These are phyloP conservation scores for Perithous albicinctus DNA, from an alignment of 2,888 invertebrate species.

Conservation along the genomic window DNA sequence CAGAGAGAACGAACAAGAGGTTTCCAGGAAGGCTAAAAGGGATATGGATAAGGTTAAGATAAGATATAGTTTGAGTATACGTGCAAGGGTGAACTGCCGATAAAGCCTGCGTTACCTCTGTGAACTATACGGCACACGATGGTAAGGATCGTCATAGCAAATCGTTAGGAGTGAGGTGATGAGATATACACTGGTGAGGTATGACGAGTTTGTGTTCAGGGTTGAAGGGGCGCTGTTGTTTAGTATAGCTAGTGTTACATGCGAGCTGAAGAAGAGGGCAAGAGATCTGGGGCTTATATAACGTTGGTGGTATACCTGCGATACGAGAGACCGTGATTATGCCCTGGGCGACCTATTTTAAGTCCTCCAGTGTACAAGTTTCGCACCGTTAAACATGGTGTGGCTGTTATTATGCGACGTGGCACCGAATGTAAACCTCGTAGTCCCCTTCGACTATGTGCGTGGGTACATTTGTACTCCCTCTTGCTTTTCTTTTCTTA, in stretches of 20 bases:
- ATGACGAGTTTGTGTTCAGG: slow-evolving; percentile 16
- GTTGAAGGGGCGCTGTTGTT: not conserved
- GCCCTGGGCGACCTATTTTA: slow-evolving; percentile 58
- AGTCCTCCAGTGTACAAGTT: slow-evolving; percentile 36
- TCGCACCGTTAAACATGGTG: not conserved
- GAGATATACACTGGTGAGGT: slow-evolving; percentile 12
- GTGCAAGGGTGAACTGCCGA: slow-evolving; percentile 44
- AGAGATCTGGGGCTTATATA: not conserved
- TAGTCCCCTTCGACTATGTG: not conserved
- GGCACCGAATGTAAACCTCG: not conserved
- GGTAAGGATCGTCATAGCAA: slow-evolving; percentile 30
- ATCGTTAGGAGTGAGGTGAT: slow-evolving; percentile 43
- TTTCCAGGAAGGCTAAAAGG: not conserved
- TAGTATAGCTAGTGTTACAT: not conserved
- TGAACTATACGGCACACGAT: slow-evolving; percentile 39
- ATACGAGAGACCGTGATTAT: slow-evolving; percentile 35
- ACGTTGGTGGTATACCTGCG: not conserved
- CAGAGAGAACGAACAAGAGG: not conserved
- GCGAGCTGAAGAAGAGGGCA: not conserved
- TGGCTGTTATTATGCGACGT: slow-evolving; percentile 24
- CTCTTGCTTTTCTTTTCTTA: not conserved
- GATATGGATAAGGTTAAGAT: slow-evolving; percentile 6
- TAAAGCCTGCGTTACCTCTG: slow-evolving; percentile 48
- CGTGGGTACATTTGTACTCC: not conserved
- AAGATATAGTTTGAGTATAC: slow-evolving; percentile 6